Evolutionary conservation across 1,140 invertebrate species (phyloP), one percentile per base, ranked within the genome.

Genomic region (Anthonomus grandis): DNA sequence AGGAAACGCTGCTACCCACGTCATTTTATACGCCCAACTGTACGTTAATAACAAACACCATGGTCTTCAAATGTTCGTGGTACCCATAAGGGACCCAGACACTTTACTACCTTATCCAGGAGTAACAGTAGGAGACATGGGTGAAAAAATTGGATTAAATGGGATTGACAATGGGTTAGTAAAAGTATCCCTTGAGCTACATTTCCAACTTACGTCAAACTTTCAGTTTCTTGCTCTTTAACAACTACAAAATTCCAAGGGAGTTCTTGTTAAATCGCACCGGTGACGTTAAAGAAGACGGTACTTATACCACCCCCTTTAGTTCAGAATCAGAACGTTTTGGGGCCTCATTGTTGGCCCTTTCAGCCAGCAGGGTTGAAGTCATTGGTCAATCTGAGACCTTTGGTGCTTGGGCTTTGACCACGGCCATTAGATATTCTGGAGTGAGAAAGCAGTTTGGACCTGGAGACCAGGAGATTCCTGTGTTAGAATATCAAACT

Each of bases 401-500:
- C 76, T 77, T 90, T 46, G 70, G 93, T 24, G 79, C 81, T 37
- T 78, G 86, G 56, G 88, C 86, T 12, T 72, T 95, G 1, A 80
- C 86, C 0, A 95, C 97, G 59, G 91, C 93, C 0, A 79, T 95
- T 17, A 80, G 95, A 37, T 97, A 98, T 77, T 90, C 91, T 36
- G 91, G 89, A 3, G 87, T 89, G 1, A 78, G 95, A 39, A 86
- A 83, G 73, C 95, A 98, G 76, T 97, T 96, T 76, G 90, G 90
- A 4, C 83, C 84, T 9, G 75, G 82, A 12, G 72, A 78, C 21
- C 78, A 80, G 52, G 92, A 96, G 78, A 78, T 87, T 47, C 85
- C 93, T 21, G 86, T 97, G 41, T 76, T 97, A 45, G 93, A 97
- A 74, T 97, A 97, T 77, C 91, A 90, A 72, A 75, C 92, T 48